A percentile compares a stretch with the other conserved stretches of the same genome.
Conservation (phyloP, 2,113 vertebrate species). For the Otocyon megalotis region DNA sequence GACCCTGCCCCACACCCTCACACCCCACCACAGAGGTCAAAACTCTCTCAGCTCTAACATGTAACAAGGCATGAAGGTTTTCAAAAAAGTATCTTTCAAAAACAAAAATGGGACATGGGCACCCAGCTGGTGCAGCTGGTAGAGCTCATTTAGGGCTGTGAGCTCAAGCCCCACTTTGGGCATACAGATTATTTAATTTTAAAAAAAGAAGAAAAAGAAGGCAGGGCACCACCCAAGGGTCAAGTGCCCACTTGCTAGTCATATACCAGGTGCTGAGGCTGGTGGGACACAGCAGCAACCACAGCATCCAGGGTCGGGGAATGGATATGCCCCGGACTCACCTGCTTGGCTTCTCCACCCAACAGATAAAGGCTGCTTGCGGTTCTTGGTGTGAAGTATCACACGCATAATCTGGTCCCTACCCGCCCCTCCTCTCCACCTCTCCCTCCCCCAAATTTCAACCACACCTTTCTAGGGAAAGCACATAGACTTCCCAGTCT, state of each 20-base stretch:
- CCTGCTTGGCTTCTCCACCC: neutral
- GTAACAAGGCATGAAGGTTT: neutral
- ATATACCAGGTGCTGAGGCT: neutral
- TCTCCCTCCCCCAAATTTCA: neutral
- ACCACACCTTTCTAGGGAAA: neutral
- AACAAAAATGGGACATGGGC: neutral
- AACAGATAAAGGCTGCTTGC: neutral
- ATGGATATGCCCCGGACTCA: constrained; percentile 84
- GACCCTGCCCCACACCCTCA: fast-evolving
- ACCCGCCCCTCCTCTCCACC: neutral
- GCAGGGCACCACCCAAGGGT: neutral
- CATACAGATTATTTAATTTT: neutral
- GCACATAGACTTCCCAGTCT: neutral
- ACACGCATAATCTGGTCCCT: neutral
- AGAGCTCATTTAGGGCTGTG: neutral
- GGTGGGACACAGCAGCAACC: too few species aligned
- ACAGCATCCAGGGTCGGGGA: too few species aligned
- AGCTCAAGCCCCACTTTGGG: neutral
- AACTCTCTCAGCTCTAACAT: neutral
- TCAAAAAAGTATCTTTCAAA: neutral
- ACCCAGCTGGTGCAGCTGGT: neutral
- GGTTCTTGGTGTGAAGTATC: neutral
- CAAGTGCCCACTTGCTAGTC: neutral
- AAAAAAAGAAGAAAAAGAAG: neutral
- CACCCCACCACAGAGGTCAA: neutral